Evolutionary conservation across 2,113 vertebrate genomes (phyloP).

Genomic region (Pseudopodoces humilis): DNA sequence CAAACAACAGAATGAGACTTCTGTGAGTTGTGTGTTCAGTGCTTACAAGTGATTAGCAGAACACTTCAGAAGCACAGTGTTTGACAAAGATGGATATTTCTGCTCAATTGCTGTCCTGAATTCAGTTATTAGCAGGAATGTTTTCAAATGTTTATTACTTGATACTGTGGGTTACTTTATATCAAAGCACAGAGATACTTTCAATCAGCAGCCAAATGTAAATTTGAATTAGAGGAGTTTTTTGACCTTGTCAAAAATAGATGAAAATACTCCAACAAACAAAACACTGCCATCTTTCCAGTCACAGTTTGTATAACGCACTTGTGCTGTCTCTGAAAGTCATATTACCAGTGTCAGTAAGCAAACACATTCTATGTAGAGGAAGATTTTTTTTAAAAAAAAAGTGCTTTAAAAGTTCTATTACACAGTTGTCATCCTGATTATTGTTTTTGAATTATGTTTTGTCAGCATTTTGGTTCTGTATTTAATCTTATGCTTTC

Average conservation of each 20-base stretch:
- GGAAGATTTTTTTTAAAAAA: neutral
- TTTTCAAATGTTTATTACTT: neutral
- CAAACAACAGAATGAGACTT: neutral
- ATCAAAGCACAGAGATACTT: neutral
- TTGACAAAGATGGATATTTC: neutral
- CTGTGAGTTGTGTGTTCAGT: neutral
- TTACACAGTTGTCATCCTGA: neutral
- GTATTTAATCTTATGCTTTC: neutral
- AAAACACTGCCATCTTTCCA: neutral
- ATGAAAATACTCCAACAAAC: neutral
- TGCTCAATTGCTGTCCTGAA: neutral
- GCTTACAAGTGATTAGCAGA: neutral
- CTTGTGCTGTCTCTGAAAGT: neutral
- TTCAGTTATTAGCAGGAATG: neutral
- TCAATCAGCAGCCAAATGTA: neutral
- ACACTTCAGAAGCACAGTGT: fast-evolving
- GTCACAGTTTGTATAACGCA: neutral
- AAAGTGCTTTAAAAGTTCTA: neutral
- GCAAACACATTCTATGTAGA: neutral
- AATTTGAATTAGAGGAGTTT: slow-evolving; percentile 3
- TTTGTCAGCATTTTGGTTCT: neutral
- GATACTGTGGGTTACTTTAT: neutral
- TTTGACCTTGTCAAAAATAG: slow-evolving; percentile 3
- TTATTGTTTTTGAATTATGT: neutral
- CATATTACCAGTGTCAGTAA: neutral